Base-by-base conservation (phyloP, 2,113 vertebrate genomes). In the Furnarius figulus region DNA sequence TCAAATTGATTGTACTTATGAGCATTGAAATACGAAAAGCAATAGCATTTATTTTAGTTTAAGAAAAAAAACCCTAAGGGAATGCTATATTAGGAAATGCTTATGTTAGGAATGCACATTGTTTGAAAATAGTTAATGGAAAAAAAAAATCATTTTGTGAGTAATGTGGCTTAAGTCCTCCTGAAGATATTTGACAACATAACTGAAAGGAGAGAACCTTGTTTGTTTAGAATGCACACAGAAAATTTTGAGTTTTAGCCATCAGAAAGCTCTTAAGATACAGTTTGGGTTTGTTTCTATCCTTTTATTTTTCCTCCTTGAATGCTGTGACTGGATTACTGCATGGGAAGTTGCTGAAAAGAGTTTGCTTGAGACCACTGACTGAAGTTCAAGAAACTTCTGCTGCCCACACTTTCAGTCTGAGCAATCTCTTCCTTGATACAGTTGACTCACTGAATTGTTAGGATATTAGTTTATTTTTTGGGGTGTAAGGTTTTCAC, bases 111-210 rank as follows among this genome's bases (percentile, higher is more conserved):
- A 87, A 65, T 65, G 52, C 44, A 40, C 37, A 37, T 79, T 87
- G 46, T 92, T 95, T 89, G 74, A 78, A 93, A 72, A 80, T 37
- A 78, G 56, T 78, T 93, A 75, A 87, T 82, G 74, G 81, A 63
- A 80, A 75, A 79, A 85, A 67, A 52, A 22, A 85, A 11, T 78
- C 7, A 0, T 72, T n/a, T 85, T 83, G 30, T 79, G 62, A 79
- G 66, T 85, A 80, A 66, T 76, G 40, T 87, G 87, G 18, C 52
- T 85, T 56, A 62, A 85, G 89, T 80, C 40, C 31, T 91, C 24
- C 49, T 75, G 44, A 66, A 79, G 37, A 12, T 76, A 37, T 33
- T 79, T 90, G 81, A 65, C 71, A 75, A 52, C 10, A 5, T 58
- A 65, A 52, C 30, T 93, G 35, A 62, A 90, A 63, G 50, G n/a